Base-by-base conservation (phyloP, 2,888 invertebrate species). In the Scaeva pyrastri region DNA sequence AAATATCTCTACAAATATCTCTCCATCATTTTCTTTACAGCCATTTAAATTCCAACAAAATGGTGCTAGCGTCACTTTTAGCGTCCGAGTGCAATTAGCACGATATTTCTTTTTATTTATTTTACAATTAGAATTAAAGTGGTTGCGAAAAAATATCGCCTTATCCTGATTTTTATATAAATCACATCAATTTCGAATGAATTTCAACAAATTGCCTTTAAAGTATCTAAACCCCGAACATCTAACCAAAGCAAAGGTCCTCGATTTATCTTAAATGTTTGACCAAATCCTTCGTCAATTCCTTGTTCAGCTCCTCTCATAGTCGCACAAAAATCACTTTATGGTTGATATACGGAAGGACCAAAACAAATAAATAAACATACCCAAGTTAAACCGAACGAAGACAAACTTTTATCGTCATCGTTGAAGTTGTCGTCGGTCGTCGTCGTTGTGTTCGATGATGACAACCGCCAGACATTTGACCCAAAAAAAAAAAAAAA, bases 251-350 rank as follows among this genome's bases (percentile, higher is more conserved):
- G 2, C 36, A 16, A 48, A 50, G 31, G 12, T 21, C 21, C 36
- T 36, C 31, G 50, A 50, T 16, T 50, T 50, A 11, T 50, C 10
- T 39, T 36, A 21, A 68, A 68, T 68, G 39, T 68, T 50, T 68
- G 50, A 21, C 50, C 50, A 39, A 68, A 16, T 50, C 50, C 36
- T 36, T 10, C 14, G 39, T 14, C 66, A 68, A 68, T 39, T 16
- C 19, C 2, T 21, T n/a, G 12, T 31, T 7, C 31, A 5, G 5
- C 31, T 0, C 31, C 5, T 31, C 31, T 7, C 31, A 31, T n/a
- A 31, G 31, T 31, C 31, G 11, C 66, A 68, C 36, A 36, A 31
- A 68, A 68, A 68, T 48, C 66, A 68, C 66, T 68, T 68, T 31
- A n/a, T n/a, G 14, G 39, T 14, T 50, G 50, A 68, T 48, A 23